These are phyloP conservation scores for Netelia melanura DNA, from an alignment of 2,888 invertebrate species.

Conservation along the genomic window DNA sequence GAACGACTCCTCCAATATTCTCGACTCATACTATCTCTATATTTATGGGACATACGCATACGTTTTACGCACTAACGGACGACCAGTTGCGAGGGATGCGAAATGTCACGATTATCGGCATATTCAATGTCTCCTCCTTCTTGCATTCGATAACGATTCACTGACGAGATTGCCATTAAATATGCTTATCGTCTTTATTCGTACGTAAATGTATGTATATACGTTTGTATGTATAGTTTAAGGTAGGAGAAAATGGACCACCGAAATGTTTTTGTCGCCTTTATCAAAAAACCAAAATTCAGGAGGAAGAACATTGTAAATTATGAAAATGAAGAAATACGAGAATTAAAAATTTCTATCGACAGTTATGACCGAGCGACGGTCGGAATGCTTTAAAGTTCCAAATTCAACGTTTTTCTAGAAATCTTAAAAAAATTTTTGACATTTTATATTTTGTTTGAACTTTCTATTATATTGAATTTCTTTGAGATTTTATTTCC, in stretches of 20 bases:
- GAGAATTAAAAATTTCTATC: too few species aligned
- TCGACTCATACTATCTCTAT: slow-evolving; percentile 33
- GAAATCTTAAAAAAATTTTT: too few species aligned
- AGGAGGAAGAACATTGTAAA: too few species aligned
- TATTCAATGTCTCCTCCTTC: not conserved
- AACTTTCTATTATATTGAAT: too few species aligned
- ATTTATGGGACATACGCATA: slow-evolving; percentile 10
- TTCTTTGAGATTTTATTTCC: too few species aligned
- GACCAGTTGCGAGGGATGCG: slow-evolving; percentile 1
- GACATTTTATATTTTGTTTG: too few species aligned
- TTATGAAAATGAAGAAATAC: too few species aligned
- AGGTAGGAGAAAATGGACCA: not conserved
- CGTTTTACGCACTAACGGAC: slow-evolving; percentile 35
- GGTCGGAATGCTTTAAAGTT: too few species aligned
- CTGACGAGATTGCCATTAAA: not conserved
- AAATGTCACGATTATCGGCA: slow-evolving; percentile 39
- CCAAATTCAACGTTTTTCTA: too few species aligned
- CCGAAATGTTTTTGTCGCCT: too few species aligned
- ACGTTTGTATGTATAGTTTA: not conserved
- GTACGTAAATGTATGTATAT: not conserved
- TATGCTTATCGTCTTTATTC: not conserved
- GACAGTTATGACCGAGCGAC: too few species aligned
- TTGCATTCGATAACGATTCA: slow-evolving; percentile 32
- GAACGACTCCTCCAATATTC: slow-evolving; percentile 11
- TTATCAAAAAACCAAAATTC: too few species aligned